Conservation (phyloP, 2,797 vertebrate species). For the Apodemus agrarius region DNA sequence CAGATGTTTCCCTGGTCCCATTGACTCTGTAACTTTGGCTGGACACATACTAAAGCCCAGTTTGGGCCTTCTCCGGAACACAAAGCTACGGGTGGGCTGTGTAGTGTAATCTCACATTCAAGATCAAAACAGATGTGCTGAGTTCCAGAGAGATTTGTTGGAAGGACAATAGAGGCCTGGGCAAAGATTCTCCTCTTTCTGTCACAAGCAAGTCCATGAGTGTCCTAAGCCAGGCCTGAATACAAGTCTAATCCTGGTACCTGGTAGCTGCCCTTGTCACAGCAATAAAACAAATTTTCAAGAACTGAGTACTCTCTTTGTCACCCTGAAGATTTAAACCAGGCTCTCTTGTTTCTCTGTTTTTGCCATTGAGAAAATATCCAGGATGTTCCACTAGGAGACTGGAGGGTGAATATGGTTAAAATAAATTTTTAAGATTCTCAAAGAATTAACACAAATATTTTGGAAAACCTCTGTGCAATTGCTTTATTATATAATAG, state of each 20-base stretch:
- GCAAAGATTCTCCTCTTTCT: background rate
- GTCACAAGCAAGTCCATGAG: background rate
- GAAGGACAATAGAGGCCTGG: background rate
- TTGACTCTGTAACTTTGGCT: background rate
- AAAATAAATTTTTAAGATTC: background rate
- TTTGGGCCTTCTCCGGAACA: background rate
- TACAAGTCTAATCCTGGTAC: background rate
- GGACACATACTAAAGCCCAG: background rate
- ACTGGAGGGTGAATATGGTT: background rate
- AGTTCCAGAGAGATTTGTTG: background rate
- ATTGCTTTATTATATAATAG: background rate
- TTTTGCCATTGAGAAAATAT: constrained; percentile 31
- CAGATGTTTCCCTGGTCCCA: background rate
- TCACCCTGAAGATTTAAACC: background rate
- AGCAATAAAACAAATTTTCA: background rate
- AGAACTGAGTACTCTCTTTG: background rate
- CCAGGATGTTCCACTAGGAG: background rate
- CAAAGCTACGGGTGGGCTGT: background rate
- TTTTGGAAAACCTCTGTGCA: background rate
- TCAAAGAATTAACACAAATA: background rate
- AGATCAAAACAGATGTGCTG: background rate
- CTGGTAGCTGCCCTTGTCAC: background rate
- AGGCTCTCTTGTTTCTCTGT: background rate
- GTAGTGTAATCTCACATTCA: background rate
- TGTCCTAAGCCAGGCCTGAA: background rate